These are phyloP conservation scores for Centropristis striata DNA, from an alignment of 2,113 vertebrate species.

Conservation along the genomic window DNA sequence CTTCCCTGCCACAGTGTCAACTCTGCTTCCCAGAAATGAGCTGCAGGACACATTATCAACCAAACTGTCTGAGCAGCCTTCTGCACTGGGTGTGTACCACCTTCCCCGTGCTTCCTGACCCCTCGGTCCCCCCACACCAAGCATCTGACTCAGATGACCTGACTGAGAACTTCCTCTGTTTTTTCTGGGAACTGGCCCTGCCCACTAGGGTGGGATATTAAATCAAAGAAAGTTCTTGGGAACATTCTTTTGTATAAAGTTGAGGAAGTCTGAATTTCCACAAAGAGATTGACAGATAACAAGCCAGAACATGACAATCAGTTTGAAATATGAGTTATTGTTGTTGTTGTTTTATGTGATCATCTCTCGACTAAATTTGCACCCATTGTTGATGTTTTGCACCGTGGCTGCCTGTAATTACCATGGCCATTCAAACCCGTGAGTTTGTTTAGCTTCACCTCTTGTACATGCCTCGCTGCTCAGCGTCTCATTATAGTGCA, in stretches of 20 bases:
- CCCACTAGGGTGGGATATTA: constrained; percentile 37
- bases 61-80: constrained; percentile 21
- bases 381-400: constrained; percentile 49
- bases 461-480: constrained; percentile 38
- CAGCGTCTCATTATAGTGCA: constrained; percentile 34
- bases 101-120: constrained; percentile 47
- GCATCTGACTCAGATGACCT: constrained; percentile 54
- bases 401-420: constrained; percentile 58
- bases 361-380: constrained; percentile 43
- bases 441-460: constrained; percentile 38
- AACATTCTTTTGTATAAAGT: constrained; percentile 46
- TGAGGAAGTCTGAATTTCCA: constrained; percentile 38
- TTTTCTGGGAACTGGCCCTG: constrained; percentile 52
- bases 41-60: constrained; percentile 38
- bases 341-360: constrained; percentile 28
- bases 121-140: background rate
- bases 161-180: constrained; percentile 66
- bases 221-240: constrained; percentile 64
- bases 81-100: constrained; percentile 28
- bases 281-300: constrained; percentile 49
- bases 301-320: constrained; percentile 30
- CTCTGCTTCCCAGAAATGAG: constrained; percentile 74
- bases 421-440: constrained; percentile 32
- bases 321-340: constrained; percentile 40
- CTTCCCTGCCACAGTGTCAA: constrained; percentile 46